Percentiles rank a stretch among this genome's conserved stretches.
phyloP scores from a whole-genome alignment of 2,797 vertebrate species.

The Lateolabrax maculatus region DNA sequence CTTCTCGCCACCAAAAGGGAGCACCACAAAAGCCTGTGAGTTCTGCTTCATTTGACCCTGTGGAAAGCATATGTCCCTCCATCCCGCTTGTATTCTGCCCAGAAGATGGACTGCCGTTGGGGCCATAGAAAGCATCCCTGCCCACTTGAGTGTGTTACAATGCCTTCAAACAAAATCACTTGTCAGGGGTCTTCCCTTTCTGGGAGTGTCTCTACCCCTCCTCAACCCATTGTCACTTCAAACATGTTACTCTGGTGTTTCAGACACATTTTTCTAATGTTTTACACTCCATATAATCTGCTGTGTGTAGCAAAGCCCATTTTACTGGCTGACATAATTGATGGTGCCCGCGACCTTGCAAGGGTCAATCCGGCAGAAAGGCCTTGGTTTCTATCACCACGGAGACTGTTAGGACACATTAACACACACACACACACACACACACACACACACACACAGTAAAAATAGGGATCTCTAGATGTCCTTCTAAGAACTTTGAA shows the following conservation, averaged over 20 bases:
- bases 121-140: constrained; percentile 87
- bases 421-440: constrained; percentile 40
- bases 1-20: constrained; percentile 83
- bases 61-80: constrained; percentile 96
- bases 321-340: constrained; percentile 89
- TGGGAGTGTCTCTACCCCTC: constrained; percentile 86
- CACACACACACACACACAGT: constrained; percentile 19
- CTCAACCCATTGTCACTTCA: constrained; percentile 86
- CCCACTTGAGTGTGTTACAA: constrained; percentile 81
- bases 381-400: constrained; percentile 87
- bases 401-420: constrained; percentile 67
- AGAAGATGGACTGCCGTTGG: constrained; percentile 88
- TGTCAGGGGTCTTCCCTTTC: constrained; percentile 90
- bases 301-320: constrained; percentile 87
- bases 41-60: constrained; percentile 93
- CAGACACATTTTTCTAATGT: constrained; percentile 92
- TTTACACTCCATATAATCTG: constrained; percentile 99
- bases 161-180: constrained; percentile 93
- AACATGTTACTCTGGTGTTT: constrained; percentile 90
- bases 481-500: constrained; percentile 2
- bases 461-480: neutral
- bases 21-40: constrained; percentile 88
- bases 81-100: constrained; percentile 88
- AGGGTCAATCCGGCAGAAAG: constrained; percentile 88
- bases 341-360: constrained; percentile 82